Base-by-base conservation (phyloP, 1,140 invertebrate species). In the Potamilus streckersoni region DNA sequence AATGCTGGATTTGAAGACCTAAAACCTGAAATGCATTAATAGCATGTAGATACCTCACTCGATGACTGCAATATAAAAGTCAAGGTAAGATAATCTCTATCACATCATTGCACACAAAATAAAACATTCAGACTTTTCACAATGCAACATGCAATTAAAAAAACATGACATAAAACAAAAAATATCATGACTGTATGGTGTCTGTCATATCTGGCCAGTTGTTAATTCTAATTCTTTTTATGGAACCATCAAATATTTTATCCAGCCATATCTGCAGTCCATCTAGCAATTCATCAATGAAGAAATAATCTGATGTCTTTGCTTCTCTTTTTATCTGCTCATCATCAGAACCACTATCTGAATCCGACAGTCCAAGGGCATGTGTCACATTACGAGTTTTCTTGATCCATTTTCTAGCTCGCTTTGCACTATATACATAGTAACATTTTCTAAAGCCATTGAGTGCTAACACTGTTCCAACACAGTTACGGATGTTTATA, bases 361-460 rank as follows among this genome's bases (percentile, higher is more conserved):
- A 69, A 16, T 82, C 79, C 11, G 79, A 65, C 49, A 82, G 74
- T 23, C 81, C 81, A 11, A 82, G 73, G 12, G 77, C 79, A 19
- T 65, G 71, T 13, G 78, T 62, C 15, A 76, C 64, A 57, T 76
- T 80, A 19, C 74, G 77, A n/a, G 69, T 74, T 27, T 78, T 70
- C 6, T 76, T 68, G 19, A 84, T 74, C 71, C 75, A 82, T 66
- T 74, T 78, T 57, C 83, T 70, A 5, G 81, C 82, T n/a, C 78
- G 78, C 88, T 97, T 98, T 58, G 97, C 96, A 91, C 99, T 97
- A 91, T 98, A 99, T 91, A 99, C 97, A 88, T 96, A 98, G 91
- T 98, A 99, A 90, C 99, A 99, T 90, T 97, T 97, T 67, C 97
- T 92, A 89, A 97, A 95, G 8, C 97, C 97, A 91, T 99, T 99